phyloP scores from a whole-genome alignment of 2,113 vertebrate species.

The Heterotilapia buettikoferi region DNA sequence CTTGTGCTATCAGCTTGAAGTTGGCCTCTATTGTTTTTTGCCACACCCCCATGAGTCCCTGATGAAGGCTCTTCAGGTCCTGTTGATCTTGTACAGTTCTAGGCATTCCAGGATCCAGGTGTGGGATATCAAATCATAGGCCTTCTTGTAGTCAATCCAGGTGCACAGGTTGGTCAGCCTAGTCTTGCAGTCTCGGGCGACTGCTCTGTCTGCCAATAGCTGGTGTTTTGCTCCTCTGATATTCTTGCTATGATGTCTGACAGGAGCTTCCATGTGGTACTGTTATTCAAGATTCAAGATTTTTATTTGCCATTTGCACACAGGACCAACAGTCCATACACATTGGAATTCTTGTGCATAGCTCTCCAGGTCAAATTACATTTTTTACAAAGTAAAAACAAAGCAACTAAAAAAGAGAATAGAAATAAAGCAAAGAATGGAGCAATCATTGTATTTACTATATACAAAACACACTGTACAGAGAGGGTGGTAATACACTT shows the following conservation, averaged over 20 bases:
- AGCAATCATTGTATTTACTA: neutral
- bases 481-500: neutral
- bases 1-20: neutral
- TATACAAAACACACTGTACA: neutral
- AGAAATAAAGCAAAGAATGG: neutral
- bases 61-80: neutral
- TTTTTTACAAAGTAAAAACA: neutral
- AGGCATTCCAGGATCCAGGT: neutral
- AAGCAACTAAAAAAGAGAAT: neutral
- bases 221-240: neutral
- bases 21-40: neutral
- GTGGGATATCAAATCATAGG: neutral
- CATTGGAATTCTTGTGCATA: neutral
- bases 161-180: neutral
- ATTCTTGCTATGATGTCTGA: neutral
- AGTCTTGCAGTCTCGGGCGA: neutral
- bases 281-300: neutral
- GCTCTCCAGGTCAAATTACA: neutral
- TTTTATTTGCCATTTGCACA: neutral
- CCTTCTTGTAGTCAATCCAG: neutral
- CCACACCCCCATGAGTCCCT: neutral
- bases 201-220: neutral
- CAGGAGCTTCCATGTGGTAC: neutral
- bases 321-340: neutral
- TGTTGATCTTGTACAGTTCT: neutral